These are phyloP conservation scores for Forbesichthys papilliferus DNA, from an alignment of 2,113 vertebrate species.

Conservation along the genomic window DNA sequence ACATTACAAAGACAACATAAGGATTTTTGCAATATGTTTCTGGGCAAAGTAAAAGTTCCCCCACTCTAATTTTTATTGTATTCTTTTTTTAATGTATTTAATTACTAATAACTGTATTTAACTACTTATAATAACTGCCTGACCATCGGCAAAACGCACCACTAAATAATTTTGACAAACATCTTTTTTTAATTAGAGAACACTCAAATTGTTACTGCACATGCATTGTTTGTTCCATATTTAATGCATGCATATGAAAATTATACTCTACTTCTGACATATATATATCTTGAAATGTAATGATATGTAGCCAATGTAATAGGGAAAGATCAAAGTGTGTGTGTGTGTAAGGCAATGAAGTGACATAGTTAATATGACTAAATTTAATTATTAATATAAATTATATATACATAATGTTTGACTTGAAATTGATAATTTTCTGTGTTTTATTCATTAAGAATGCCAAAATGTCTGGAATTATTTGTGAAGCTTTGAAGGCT, in stretches of 20 bases:
- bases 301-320: too few species aligned
- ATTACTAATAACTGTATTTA: neutral
- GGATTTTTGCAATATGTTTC: neutral
- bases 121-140: neutral
- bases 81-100: neutral
- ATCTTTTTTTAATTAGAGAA: too few species aligned
- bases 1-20: neutral
- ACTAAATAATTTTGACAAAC: too few species aligned
- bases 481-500: neutral
- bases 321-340: neutral
- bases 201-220: too few species aligned
- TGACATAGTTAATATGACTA: neutral
- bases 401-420: neutral
- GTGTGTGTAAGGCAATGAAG: neutral
- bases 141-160: neutral
- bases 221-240: too few species aligned
- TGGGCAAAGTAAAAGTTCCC: neutral
- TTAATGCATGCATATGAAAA: too few species aligned
- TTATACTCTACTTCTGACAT: too few species aligned
- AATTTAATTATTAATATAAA: neutral
- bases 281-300: too few species aligned
- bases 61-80: constrained; percentile 2
- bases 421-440: neutral
- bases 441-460: neutral
- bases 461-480: neutral